Conservation (phyloP, 2,113 vertebrate species). For the Siniperca chuatsi region DNA sequence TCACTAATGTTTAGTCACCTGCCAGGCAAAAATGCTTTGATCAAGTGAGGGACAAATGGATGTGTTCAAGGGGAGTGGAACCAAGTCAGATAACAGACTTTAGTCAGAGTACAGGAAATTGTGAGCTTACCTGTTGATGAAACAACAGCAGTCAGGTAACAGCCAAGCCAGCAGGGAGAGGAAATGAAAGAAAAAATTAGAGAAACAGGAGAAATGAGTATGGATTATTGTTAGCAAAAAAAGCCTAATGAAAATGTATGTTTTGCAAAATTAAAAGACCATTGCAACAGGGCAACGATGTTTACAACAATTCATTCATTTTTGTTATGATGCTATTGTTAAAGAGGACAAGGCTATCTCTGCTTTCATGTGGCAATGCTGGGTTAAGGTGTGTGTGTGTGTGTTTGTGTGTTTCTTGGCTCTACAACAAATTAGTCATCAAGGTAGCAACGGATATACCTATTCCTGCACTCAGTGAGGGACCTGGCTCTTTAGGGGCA, state of each 20-base stretch:
- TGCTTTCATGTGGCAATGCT: background rate
- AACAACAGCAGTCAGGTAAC: slow-evolving; percentile 39
- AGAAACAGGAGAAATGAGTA: slow-evolving; percentile 41
- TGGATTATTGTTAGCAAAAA: background rate
- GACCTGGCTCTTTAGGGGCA: slow-evolving; percentile 4
- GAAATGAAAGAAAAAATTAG: slow-evolving; percentile 62
- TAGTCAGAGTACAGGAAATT: slow-evolving; percentile 52
- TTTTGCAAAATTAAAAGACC: slow-evolving; percentile 10
- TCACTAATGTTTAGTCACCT: slow-evolving; percentile 17
- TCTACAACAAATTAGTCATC: slow-evolving; percentile 26
- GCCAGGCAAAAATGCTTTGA: slow-evolving; percentile 35
- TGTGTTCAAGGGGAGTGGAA: slow-evolving; percentile 23
- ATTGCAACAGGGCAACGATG: background rate
- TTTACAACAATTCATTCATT: background rate
- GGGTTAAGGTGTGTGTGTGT: background rate
- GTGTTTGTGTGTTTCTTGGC: slow-evolving; percentile 6
- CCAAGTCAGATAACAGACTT: slow-evolving; percentile 21
- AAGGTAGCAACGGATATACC: slow-evolving; percentile 7
- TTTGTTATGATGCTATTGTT: background rate
- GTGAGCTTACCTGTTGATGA: slow-evolving; percentile 77
- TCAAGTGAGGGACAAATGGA: slow-evolving; percentile 31
- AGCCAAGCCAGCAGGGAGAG: slow-evolving; percentile 39
- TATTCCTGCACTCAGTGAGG: slow-evolving; percentile 12
- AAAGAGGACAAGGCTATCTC: background rate
- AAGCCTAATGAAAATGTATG: background rate